Conservation (phyloP, 2,888 invertebrate species). For the Drosophila kambysellisi region DNA sequence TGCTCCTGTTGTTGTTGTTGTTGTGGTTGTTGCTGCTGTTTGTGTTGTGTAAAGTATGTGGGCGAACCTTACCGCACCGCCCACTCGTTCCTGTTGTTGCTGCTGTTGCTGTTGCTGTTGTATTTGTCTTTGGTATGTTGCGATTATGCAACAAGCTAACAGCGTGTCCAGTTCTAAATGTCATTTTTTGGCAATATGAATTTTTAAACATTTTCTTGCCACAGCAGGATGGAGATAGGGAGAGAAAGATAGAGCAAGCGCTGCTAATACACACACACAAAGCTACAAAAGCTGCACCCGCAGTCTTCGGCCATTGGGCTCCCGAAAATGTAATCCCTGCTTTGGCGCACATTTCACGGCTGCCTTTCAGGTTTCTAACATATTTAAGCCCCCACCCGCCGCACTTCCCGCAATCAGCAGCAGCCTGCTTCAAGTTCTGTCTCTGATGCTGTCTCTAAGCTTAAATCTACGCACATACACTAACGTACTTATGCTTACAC, state of each 20-base stretch:
- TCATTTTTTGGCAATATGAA: slow-evolving; percentile 61
- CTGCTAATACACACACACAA: slow-evolving; percentile 30
- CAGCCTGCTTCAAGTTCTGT: slow-evolving; percentile 11
- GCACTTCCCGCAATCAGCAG: slow-evolving; percentile 19
- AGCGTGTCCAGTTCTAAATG: slow-evolving; percentile 39
- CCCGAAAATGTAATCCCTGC: slow-evolving; percentile 57
- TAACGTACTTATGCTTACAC: slow-evolving; percentile 5
- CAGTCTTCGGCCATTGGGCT: slow-evolving; percentile 30
- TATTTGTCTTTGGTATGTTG: slow-evolving; percentile 30
- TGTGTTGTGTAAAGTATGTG: slow-evolving; percentile 41
- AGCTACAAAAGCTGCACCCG: slow-evolving; percentile 21
- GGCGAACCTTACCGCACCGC: slow-evolving; percentile 22
- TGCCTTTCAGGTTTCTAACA: slow-evolving; percentile 50
- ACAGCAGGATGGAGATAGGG: slow-evolving; percentile 1
- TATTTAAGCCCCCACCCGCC: slow-evolving; percentile 48
- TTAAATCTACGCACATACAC: slow-evolving; percentile 12
- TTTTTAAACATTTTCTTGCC: slow-evolving; percentile 50
- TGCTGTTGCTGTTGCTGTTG: slow-evolving; percentile 25
- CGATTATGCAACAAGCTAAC: slow-evolving; percentile 69
- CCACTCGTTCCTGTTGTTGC: slow-evolving; percentile 1
- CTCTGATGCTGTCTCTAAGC: slow-evolving; percentile 23
- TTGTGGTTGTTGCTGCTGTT: background rate
- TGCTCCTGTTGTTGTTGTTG: background rate
- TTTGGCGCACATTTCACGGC: slow-evolving; percentile 56
- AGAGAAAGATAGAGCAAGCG: background rate